Evolutionary conservation across 2,888 invertebrate genomes (phyloP), one percentile per base, ranked within the genome.

Genomic region (Epistrophe grossulariae): DNA sequence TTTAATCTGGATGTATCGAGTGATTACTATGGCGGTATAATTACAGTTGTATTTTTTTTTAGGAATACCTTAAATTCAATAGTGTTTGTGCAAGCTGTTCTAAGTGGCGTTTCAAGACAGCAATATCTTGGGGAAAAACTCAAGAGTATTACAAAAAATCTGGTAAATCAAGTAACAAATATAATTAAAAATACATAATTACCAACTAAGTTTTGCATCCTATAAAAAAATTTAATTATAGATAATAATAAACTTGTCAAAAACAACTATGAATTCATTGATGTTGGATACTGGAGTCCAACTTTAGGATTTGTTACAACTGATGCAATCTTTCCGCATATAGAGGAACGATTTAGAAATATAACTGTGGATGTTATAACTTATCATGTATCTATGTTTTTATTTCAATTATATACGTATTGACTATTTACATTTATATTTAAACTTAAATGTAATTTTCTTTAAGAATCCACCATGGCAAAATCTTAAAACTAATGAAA

Each of bases 391-490:
- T 10, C 10, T 40, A 11, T 7, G 2, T 55, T 55, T 55, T 28
- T 17, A 50, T 19, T 50, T 50, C 31, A 31, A 5, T 31, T 31
- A 4, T 31, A 31, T 4, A 6, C 4, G 5, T 7, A 31, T 31
- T 31, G 4, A 5, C 2, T 31, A 24, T 24, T n/a, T n/a, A n/a
- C 28, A 31, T 31, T 31, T 6, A 31, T 31, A 9, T 11, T 38
- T 38, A 11, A 38, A 38, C 10, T 13, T 13, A 40, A 40, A 5
- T 28, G 0, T 28, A 55, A 55, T 55, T 31, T 85, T 77, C 70
- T 68, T 94, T 88, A 91, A 98, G 98, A 97, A 96, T 93, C 97
- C 98, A 0, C 98, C 98, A 0, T 98, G 98, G 97, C 97, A 97
- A 90, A 95, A 96, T 45, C 91, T 97, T 2, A 94, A 94, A 66